These are phyloP conservation scores for Dynastes maya DNA, from an alignment of 2,888 invertebrate species.

Conservation along the genomic window DNA sequence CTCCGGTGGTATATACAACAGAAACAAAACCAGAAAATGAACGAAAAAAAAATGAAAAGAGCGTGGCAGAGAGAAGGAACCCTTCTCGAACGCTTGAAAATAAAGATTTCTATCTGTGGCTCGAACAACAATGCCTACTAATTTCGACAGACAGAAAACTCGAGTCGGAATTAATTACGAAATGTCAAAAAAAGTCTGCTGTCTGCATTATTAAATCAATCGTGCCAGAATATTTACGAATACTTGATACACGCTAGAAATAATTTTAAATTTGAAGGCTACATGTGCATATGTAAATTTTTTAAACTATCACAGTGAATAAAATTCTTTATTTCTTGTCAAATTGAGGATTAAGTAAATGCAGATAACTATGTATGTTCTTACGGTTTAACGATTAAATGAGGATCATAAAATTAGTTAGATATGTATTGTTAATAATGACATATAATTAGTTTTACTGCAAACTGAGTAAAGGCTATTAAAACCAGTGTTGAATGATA, in stretches of 20 bases:
- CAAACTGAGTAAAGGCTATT: too few relatives aligned
- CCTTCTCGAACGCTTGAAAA: slow-evolving; percentile 41
- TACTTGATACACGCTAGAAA: background rate
- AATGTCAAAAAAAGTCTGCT: slow-evolving; percentile 33
- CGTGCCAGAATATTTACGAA: slow-evolving; percentile 6
- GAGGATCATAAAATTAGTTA: too few relatives aligned
- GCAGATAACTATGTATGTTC: too few relatives aligned
- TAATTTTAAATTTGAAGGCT: too few relatives aligned
- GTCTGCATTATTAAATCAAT: slow-evolving; percentile 33
- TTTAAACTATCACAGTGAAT: too few relatives aligned
- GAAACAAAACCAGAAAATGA: slow-evolving; percentile 38
- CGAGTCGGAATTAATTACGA: slow-evolving; percentile 41
- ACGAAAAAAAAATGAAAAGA: slow-evolving; percentile 27
- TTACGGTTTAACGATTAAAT: too few relatives aligned
- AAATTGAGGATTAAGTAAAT: too few relatives aligned
- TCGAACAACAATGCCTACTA: slow-evolving; percentile 51
- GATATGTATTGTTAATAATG: too few relatives aligned
- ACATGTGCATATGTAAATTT: too few relatives aligned
- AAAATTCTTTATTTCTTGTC: too few relatives aligned
- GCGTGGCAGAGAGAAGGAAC: slow-evolving; percentile 18
- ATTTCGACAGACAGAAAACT: slow-evolving; percentile 41
- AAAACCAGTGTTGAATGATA: too few relatives aligned
- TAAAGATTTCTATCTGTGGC: slow-evolving; percentile 48
- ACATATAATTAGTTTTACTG: too few relatives aligned
- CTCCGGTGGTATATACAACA: slow-evolving; percentile 46